Evolutionary conservation across 1,140 invertebrate genomes (phyloP).

Genomic region (Lysiphlebus fabarum): DNA sequence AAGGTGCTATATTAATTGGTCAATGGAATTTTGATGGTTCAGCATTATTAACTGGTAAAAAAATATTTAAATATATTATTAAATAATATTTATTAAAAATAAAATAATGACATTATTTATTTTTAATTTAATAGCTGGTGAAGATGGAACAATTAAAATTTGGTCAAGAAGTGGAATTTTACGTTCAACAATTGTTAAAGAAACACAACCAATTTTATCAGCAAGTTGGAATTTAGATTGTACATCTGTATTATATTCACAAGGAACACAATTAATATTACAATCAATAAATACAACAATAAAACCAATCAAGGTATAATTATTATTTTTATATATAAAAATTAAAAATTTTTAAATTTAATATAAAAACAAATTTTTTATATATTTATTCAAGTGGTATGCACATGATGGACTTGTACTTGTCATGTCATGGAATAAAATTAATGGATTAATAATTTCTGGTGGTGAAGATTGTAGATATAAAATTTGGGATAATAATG

Average conservation of each 20-base stretch:
- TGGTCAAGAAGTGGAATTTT: slow-evolving; percentile 97
- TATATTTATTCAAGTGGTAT: slow-evolving; percentile 72
- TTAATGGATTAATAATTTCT: slow-evolving; percentile 84
- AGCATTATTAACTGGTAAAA: slow-evolving; percentile 77
- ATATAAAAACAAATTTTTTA: slow-evolving; percentile 10
- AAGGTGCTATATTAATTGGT: slow-evolving; percentile 80
- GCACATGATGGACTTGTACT: slow-evolving; percentile 92
- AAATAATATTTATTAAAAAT: slow-evolving; percentile 12
- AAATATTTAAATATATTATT: no score
- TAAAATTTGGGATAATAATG: slow-evolving; percentile 92
- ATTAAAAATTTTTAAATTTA: no score
- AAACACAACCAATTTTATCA: slow-evolving; percentile 74
- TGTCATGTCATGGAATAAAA: slow-evolving; percentile 83
- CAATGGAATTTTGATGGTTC: slow-evolving; percentile 92
- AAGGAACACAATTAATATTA: slow-evolving; percentile 78
- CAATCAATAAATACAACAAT: slow-evolving; percentile 87
- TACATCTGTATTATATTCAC: slow-evolving; percentile 79
- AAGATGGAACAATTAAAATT: slow-evolving; percentile 94
- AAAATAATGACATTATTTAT: no score
- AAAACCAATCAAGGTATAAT: slow-evolving; percentile 74
- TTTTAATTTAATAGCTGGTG: slow-evolving; percentile 67
- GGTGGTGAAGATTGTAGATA: slow-evolving; percentile 95
- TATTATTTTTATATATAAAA: no score
- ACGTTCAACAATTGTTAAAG: slow-evolving; percentile 83
- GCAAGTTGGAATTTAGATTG: slow-evolving; percentile 86